Conservation (phyloP, 2,888 invertebrate species). For the Mesorhabditis sp. region DNA sequence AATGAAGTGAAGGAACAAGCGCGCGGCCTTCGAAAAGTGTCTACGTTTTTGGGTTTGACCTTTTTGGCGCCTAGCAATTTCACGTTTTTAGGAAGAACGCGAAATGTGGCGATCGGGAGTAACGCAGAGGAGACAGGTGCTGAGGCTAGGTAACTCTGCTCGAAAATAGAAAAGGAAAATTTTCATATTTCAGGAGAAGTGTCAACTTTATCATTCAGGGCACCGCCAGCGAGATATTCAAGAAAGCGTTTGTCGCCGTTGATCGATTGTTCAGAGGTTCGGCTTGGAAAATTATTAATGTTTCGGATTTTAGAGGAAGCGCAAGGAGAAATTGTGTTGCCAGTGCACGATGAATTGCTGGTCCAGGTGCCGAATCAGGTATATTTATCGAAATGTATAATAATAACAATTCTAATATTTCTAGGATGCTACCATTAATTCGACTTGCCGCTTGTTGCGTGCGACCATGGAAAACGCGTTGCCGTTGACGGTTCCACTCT, state of each 20-base stretch:
- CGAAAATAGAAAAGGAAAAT: neutral
- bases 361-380: slow-evolving; percentile 69
- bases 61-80: neutral
- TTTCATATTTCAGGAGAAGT: neutral
- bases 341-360: slow-evolving; percentile 92
- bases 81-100: slow-evolving; percentile 19
- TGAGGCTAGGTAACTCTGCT: slow-evolving; percentile 59
- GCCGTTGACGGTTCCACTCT: neutral
- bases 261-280: slow-evolving; percentile 65
- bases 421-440: too few species aligned
- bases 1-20: slow-evolving; percentile 64
- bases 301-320: slow-evolving; percentile 15
- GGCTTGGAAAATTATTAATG: neutral
- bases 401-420: too few species aligned
- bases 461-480: neutral
- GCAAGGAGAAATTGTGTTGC: slow-evolving; percentile 70
- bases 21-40: slow-evolving; percentile 73
- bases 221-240: slow-evolving; percentile 90
- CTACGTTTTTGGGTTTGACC: slow-evolving; percentile 71
- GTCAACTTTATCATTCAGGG: slow-evolving; percentile 85
- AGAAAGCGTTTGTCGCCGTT: slow-evolving; percentile 80
- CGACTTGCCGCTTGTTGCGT: neutral
- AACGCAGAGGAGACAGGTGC: slow-evolving; percentile 66
- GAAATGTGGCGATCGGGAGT: slow-evolving; percentile 63
- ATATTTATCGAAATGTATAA: too few species aligned